phyloP scores from a whole-genome alignment of 2,113 vertebrate genomes.

The Leucopternis melanops region DNA sequence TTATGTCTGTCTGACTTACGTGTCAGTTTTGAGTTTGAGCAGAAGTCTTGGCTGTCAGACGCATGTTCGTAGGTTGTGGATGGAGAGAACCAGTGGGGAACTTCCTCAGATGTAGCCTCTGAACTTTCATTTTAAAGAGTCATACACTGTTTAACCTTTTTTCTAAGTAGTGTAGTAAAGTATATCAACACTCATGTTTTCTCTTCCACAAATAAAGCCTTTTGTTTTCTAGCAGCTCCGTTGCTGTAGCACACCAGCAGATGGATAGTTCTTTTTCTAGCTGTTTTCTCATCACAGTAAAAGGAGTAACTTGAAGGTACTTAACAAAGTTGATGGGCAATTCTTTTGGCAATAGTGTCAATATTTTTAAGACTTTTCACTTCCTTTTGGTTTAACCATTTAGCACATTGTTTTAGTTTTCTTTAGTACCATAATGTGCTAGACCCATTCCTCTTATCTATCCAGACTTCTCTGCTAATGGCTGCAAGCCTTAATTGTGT shows the following conservation, averaged over 20 bases:
- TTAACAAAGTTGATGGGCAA: not conserved
- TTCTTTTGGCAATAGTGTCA: not conserved
- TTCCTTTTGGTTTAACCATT: not conserved
- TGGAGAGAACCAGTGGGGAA: not conserved
- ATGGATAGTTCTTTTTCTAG: not conserved
- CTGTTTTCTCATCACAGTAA: not conserved
- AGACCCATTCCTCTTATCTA: not conserved
- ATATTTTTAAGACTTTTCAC: not conserved
- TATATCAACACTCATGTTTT: not conserved
- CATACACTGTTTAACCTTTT: not conserved
- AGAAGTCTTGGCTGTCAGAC: not conserved
- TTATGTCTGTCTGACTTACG: not conserved
- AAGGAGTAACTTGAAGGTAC: not conserved
- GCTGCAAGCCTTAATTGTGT: not conserved
- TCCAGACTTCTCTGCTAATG: not conserved
- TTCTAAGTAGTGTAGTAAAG: not conserved
- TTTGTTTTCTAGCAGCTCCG: not conserved
- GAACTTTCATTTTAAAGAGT: not conserved
- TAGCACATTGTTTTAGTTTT: not conserved
- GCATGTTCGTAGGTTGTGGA: not conserved
- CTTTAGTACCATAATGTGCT: not conserved
- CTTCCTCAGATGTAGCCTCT: not conserved
- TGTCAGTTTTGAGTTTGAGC: not conserved
- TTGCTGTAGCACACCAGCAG: not conserved
- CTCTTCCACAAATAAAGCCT: not conserved